phyloP scores from a whole-genome alignment of 1,140 invertebrate species.

The Macrocentrus cingulum region DNA sequence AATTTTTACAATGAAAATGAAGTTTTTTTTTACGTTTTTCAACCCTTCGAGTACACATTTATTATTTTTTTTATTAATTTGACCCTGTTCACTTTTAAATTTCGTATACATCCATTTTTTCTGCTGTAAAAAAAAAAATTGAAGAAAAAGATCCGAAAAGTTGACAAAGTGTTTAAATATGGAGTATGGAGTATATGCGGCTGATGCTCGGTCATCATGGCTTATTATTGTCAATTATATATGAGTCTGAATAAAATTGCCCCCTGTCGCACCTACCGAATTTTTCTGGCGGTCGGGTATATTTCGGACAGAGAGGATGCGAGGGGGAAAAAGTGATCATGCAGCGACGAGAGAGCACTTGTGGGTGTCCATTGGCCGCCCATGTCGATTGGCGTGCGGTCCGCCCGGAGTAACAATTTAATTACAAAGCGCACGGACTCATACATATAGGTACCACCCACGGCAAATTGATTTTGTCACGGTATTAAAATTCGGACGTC shows the following conservation, averaged over 20 bases:
- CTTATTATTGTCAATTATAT: conserved; percentile 49
- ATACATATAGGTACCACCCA: conserved; percentile 45
- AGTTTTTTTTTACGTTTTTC: too few relatives aligned
- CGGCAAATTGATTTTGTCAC: conserved; percentile 60
- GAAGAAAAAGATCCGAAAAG: too few relatives aligned
- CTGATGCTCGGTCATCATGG: conserved; percentile 29
- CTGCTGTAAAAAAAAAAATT: too few relatives aligned
- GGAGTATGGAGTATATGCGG: too few relatives aligned
- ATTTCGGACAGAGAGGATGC: neutral
- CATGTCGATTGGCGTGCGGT: conserved; percentile 57
- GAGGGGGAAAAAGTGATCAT: neutral
- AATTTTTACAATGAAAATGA: too few relatives aligned
- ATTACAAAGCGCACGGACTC: conserved; percentile 44
- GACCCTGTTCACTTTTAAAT: too few relatives aligned
- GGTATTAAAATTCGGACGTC: conserved; percentile 52
- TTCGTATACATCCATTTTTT: too few relatives aligned
- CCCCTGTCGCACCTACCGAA: neutral
- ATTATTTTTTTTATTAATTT: too few relatives aligned
- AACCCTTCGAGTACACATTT: too few relatives aligned
- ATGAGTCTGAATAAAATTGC: conserved; percentile 38
- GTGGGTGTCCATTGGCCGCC: conserved; percentile 57
- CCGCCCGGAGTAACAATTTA: conserved; percentile 59
- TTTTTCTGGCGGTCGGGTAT: neutral
- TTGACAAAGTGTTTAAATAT: too few relatives aligned
- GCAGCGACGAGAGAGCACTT: conserved; percentile 25